These are phyloP conservation scores for Branchinecta lynchi DNA, from an alignment of 1,140 invertebrate species.

Conservation along the genomic window DNA sequence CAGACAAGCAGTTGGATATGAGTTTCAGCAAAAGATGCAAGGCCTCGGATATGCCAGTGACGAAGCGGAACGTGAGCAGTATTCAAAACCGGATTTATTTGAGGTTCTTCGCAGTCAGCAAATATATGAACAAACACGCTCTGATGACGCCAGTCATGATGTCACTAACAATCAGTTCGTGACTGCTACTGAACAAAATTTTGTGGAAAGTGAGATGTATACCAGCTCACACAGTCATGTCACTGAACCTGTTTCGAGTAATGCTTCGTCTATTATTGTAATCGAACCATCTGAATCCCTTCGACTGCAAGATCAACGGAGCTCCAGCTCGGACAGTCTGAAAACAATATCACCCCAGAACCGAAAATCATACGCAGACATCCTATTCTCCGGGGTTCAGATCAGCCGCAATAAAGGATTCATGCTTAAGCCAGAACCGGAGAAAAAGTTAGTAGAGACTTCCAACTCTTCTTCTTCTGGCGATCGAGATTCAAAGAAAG, in stretches of 20 bases:
- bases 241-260: constrained; percentile 11
- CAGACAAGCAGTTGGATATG: too few species aligned
- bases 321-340: not conserved
- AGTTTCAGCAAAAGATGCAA: too few species aligned
- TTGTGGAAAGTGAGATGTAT: too few species aligned
- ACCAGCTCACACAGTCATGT: constrained; percentile 20
- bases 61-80: too few species aligned
- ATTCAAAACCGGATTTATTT: too few species aligned
- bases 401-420: not conserved
- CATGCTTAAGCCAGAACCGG: not conserved
- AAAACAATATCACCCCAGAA: not conserved
- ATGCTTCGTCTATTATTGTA: not conserved
- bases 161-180: too few species aligned
- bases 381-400: constrained; percentile 16
- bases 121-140: too few species aligned
- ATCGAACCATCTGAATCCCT: constrained; percentile 11
- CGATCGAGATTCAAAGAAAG: constrained; percentile 12
- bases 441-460: not conserved
- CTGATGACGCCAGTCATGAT: too few species aligned
- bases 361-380: constrained; percentile 18
- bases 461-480: constrained; percentile 8
- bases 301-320: constrained; percentile 17
- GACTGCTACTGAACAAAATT: constrained; percentile 18
- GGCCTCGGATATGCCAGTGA: too few species aligned
- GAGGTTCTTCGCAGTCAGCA: too few species aligned